Conservation (phyloP, 92 coral and sea anemone species). For the Porites divaricata region DNA sequence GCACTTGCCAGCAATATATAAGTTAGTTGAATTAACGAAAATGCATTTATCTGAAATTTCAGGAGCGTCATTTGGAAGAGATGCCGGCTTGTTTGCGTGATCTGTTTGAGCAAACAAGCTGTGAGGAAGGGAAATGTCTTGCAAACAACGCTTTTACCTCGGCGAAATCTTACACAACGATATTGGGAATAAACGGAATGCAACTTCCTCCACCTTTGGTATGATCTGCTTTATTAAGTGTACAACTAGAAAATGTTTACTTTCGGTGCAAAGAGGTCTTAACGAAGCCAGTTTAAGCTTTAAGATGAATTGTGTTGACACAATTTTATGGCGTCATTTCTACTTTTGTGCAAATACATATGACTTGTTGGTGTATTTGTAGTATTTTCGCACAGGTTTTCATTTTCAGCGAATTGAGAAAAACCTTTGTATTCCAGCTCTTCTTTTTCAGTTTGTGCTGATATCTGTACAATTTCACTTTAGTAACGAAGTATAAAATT, state of each 20-base stretch:
- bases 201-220: conserved; percentile 83
- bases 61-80: conserved; percentile 55
- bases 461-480: not conserved
- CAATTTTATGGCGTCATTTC: conserved; percentile 22
- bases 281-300: not conserved
- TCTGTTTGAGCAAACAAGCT: conserved; percentile 55
- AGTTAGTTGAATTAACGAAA: not conserved
- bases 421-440: not conserved
- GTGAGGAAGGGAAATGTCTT: conserved; percentile 26
- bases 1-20: not conserved
- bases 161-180: conserved; percentile 41
- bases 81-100: conserved; percentile 71
- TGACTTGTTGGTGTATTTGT: not conserved
- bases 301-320: conserved; percentile 5
- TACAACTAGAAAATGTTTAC: not conserved
- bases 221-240: conserved; percentile 21
- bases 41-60: not conserved
- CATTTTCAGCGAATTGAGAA: not conserved
- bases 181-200: conserved; percentile 49
- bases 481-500: not conserved
- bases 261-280: not conserved
- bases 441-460: too few species aligned
- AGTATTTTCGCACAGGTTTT: not conserved
- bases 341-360: conserved; percentile 13
- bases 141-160: conserved; percentile 14